These are phyloP conservation scores for Halichoeres trimaculatus DNA, from an alignment of 2,113 vertebrate genomes.

Conservation along the genomic window DNA sequence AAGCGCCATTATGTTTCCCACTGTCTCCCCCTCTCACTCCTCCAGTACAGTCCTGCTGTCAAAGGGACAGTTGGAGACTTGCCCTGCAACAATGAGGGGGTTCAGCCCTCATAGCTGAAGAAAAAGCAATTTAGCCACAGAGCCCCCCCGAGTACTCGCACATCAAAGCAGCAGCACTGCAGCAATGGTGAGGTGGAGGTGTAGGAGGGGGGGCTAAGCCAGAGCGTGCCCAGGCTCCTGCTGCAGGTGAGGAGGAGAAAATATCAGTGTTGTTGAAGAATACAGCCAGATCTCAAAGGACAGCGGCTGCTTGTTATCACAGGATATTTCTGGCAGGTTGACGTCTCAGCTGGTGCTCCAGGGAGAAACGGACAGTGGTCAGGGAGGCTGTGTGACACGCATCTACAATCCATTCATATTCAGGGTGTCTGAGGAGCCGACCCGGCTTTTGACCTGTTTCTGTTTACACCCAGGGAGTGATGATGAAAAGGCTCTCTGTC, in stretches of 20 bases:
- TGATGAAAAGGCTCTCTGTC: background rate
- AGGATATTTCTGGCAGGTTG: conserved; percentile 64
- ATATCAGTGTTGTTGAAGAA: conserved; percentile 49
- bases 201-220: conserved; percentile 3
- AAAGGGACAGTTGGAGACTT: conserved; percentile 52
- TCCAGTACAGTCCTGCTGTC: conserved; percentile 21
- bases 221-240: conserved; percentile 25
- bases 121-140: conserved; percentile 74
- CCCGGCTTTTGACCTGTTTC: conserved; percentile 14
- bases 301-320: conserved; percentile 74
- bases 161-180: conserved; percentile 55
- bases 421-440: conserved; percentile 7
- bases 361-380: conserved; percentile 20
- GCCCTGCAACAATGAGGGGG: conserved; percentile 49
- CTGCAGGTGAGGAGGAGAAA: conserved; percentile 46
- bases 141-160: conserved; percentile 47
- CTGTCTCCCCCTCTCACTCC: background rate
- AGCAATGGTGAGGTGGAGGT: background rate
- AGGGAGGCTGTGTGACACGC: conserved; percentile 39
- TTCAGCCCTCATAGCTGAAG: conserved; percentile 53
- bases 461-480: background rate
- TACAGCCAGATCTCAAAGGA: conserved; percentile 49
- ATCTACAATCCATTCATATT: conserved; percentile 45
- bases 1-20: background rate
- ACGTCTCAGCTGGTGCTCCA: conserved; percentile 34